Base-by-base conservation (phyloP, 2,797 vertebrate species). In the Ataeniobius toweri region DNA sequence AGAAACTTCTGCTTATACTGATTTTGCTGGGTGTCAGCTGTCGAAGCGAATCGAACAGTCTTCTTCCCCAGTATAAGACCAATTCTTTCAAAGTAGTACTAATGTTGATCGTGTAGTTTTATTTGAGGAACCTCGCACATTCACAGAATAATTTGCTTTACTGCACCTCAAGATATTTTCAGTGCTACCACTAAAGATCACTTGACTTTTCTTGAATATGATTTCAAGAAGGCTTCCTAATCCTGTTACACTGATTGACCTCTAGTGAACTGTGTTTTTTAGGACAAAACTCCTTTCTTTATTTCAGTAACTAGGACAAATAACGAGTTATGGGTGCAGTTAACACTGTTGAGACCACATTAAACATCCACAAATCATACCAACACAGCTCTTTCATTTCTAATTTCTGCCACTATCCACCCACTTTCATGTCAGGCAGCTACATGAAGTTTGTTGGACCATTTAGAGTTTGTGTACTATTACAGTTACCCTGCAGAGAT, bases 241-340 rank as follows among this genome's bases (percentile, higher is more conserved):
- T 55, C 50, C 36, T 76, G 61, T 76, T 76, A 76, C 13, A 8
- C n/a, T 26, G 44, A 48, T 69, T 69, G 24, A 55, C 31, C 74
- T 67, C 61, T 24, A n/a, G 22, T 67, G 39, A 76, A 69, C 65
- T 76, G 75, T 44, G 74, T 69, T 53, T 68, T 69, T 68, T 46
- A 20, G 39, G 18, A 44, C 75, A 70, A 55, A 69, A 22, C 3
- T 22, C n/a, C 6, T 28, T 67, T 74, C 8, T 20, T 63, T 31
- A 39, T 51, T 75, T 70, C 6, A 76, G 67, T 46, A 70, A 53
- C 4, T 5, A 22, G 39, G 22, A 20, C 16, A 70, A 70, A 48
- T 39, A 58, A 24, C 31, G 71, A 46, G 56, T 26, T 28, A 46
- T 46, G 56, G 18, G 20, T 58, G 41, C 16, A 56, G 24, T 46